A percentile compares a stretch with the other conserved stretches of the same genome.
phyloP scores from a whole-genome alignment of 53 echinoderm and acorn worm species.

The Astropecten irregularis region DNA sequence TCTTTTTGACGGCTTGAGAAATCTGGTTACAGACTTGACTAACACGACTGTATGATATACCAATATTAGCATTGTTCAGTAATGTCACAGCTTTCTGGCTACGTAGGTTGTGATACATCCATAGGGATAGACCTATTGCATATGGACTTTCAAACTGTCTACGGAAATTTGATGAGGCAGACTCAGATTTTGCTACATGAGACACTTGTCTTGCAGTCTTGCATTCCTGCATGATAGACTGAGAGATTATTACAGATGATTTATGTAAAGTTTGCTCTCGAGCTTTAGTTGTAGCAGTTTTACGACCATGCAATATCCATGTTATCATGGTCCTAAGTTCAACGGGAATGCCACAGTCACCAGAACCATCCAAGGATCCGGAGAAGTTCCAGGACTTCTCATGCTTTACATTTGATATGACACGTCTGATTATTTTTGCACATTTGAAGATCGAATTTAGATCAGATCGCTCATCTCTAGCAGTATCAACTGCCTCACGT shows the following conservation, averaged over 20 bases:
- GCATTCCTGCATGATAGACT: neutral
- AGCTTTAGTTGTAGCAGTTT: neutral
- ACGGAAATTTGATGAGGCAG: neutral
- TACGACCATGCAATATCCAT: neutral
- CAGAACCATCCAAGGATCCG: too few relatives aligned
- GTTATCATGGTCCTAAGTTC: neutral
- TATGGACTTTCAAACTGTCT: slow-evolving; percentile 1
- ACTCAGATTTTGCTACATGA: neutral
- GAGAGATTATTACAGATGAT: neutral
- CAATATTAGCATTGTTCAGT: slow-evolving; percentile 1
- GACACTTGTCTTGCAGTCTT: neutral
- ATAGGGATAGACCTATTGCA: neutral
- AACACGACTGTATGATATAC: slow-evolving; percentile 29
- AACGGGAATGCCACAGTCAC: neutral
- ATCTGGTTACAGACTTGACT: slow-evolving; percentile 13
- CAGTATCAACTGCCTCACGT: neutral
- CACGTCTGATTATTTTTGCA: neutral
- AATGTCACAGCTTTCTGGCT: slow-evolving; percentile 21
- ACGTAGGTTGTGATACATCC: neutral
- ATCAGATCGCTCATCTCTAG: slow-evolving; percentile 4
- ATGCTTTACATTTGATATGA: neutral
- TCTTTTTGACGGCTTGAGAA: slow-evolving; percentile 1
- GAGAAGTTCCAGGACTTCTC: neutral
- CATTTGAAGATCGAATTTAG: neutral
- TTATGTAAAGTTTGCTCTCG: neutral